These are phyloP conservation scores for Pteronotus mesoamericanus DNA, from an alignment of 2,797 vertebrate species.

Conservation along the genomic window DNA sequence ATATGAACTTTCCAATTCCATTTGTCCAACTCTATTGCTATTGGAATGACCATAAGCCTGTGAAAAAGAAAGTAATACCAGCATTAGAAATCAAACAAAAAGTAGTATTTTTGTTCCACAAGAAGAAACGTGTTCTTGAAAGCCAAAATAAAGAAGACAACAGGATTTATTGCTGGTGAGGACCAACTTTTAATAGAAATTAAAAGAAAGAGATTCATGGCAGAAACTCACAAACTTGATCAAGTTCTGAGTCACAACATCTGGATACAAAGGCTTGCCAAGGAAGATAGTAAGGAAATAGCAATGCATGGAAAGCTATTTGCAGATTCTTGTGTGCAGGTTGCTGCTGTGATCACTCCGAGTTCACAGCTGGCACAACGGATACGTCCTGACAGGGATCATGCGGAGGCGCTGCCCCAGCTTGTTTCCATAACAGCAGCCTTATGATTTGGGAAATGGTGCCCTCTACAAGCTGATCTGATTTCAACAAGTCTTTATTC, in stretches of 20 bases:
- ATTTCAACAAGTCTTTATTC: not conserved
- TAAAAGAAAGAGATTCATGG: not conserved
- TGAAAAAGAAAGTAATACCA: not conserved
- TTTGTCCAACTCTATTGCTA: not conserved
- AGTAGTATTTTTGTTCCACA: not conserved
- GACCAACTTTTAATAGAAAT: not conserved
- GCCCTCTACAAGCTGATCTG: not conserved
- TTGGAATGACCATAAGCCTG: not conserved
- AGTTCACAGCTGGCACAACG: not conserved
- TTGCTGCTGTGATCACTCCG: no score
- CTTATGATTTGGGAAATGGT: not conserved
- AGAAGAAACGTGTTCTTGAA: not conserved
- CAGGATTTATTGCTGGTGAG: not conserved
- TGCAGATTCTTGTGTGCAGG: not conserved
- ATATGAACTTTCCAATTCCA: not conserved
- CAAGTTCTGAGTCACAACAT: not conserved
- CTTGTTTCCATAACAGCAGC: not conserved
- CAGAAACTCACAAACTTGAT: not conserved
- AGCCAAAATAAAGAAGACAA: not conserved
- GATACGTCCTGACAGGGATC: not conserved
- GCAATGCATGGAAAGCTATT: no score
- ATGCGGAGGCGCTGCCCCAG: not conserved
- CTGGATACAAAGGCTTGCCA: not conserved
- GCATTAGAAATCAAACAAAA: not conserved
- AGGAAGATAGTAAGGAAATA: not conserved